Evolutionary conservation across 2,888 invertebrate species (phyloP).

Genomic region (Petrophora chlorosata): DNA sequence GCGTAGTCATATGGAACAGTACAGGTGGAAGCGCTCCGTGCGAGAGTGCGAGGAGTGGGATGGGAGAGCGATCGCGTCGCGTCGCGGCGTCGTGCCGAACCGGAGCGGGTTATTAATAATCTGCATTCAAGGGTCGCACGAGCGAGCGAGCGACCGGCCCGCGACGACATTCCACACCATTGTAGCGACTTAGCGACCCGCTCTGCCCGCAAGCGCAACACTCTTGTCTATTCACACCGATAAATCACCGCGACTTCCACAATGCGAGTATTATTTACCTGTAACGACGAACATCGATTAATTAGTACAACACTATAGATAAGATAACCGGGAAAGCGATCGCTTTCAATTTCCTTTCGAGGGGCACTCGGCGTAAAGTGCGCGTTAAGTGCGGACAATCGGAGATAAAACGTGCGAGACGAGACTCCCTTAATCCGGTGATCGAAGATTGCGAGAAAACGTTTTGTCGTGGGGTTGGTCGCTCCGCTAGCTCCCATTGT

Average conservation of each 20-base stretch:
- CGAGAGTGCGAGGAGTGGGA: conserved; percentile 64
- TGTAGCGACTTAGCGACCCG: conserved; percentile 61
- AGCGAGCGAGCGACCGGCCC: conserved; percentile 68
- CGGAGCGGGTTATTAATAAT: conserved; percentile 80
- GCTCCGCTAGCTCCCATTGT: conserved; percentile 73
- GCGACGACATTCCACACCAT: conserved; percentile 81
- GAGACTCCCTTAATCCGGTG: conserved; percentile 82
- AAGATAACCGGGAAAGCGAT: conserved; percentile 81
- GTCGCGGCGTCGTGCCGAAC: conserved; percentile 54
- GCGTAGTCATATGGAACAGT: conserved; percentile 54
- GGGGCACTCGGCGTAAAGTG: conserved; percentile 82
- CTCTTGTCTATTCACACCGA: conserved; percentile 81
- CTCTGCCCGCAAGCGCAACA: conserved; percentile 73
- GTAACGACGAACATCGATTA: conserved; percentile 81
- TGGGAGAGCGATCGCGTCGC: conserved; percentile 56
- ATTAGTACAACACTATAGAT: conserved; percentile 82
- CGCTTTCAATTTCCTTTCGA: conserved; percentile 83
- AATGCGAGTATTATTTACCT: conserved; percentile 77
- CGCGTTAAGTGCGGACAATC: conserved; percentile 83
- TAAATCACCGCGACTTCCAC: conserved; percentile 76
- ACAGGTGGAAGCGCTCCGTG: conserved; percentile 75
- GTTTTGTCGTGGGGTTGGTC: conserved; percentile 82
- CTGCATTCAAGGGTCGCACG: conserved; percentile 79
- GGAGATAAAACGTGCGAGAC: conserved; percentile 83
- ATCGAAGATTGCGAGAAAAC: conserved; percentile 84